phyloP scores from a whole-genome alignment of 2,888 invertebrate genomes.

The Ametastegia equiseti region DNA sequence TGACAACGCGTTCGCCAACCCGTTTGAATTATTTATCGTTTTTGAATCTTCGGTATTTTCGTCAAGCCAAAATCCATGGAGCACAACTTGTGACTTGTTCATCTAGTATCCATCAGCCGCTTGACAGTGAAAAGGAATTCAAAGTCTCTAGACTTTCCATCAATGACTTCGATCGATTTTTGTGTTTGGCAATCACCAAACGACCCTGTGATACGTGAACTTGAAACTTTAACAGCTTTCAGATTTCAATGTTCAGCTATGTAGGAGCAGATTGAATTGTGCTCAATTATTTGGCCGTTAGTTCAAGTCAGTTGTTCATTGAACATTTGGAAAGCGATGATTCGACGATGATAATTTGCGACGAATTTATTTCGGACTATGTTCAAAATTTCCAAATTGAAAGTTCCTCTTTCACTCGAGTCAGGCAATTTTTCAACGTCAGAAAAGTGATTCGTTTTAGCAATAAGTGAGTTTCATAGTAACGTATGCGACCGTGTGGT shows the following conservation, averaged over 20 bases:
- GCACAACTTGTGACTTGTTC: no score
- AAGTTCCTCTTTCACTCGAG: no score
- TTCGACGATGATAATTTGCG: no score
- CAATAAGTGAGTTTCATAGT: background rate
- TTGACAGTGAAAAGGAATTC: background rate
- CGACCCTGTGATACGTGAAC: background rate
- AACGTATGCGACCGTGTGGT: background rate
- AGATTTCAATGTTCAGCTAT: background rate
- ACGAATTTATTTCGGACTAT: no score
- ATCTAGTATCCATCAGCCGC: background rate
- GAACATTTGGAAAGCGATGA: no score
- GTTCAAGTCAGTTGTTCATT: no score
- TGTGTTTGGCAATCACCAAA: background rate
- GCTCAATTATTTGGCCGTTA: no score
- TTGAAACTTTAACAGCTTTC: background rate
- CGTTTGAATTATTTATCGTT: slow-evolving; percentile 38
- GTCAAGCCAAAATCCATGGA: no score
- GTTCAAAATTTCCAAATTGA: no score
- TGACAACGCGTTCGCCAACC: background rate
- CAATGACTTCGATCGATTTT: no score
- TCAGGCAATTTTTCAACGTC: background rate
- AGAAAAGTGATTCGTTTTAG: background rate
- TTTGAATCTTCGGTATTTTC: background rate
- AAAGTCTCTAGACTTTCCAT: background rate
- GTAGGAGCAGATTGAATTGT: background rate